Evolutionary conservation across 1,140 invertebrate genomes (phyloP).

Genomic region (Lasaia peninsularis): DNA sequence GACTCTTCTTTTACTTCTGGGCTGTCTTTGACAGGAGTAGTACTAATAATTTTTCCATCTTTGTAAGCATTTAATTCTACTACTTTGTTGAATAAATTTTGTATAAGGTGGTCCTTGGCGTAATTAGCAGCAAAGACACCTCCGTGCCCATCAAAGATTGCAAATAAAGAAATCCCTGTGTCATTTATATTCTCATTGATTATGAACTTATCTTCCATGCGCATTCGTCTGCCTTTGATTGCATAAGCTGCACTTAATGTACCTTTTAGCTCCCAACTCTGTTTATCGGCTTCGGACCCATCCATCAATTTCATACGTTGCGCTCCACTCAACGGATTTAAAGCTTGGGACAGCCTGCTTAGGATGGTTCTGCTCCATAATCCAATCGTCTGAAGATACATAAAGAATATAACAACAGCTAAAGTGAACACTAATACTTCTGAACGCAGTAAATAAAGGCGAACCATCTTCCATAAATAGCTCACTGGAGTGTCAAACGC

Average conservation of each 20-base stretch:
- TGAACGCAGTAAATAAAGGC: slow-evolving; percentile 85
- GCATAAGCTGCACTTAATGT: slow-evolving; percentile 90
- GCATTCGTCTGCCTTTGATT: slow-evolving; percentile 90
- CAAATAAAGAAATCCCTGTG: slow-evolving; percentile 90
- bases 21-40: slow-evolving; percentile 54
- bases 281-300: slow-evolving; percentile 78
- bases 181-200: slow-evolving; percentile 87
- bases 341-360: slow-evolving; percentile 83
- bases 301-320: slow-evolving; percentile 77
- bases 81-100: slow-evolving; percentile 86
- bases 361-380: slow-evolving; percentile 86
- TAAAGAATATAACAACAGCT: slow-evolving; percentile 82
- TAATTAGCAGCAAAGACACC: slow-evolving; percentile 96
- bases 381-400: slow-evolving; percentile 88
- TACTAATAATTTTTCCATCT: slow-evolving; percentile 74
- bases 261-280: slow-evolving; percentile 87
- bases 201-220: slow-evolving; percentile 96
- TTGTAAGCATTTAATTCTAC: slow-evolving; percentile 84
- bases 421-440: slow-evolving; percentile 84
- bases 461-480: slow-evolving; percentile 86
- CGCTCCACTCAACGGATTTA: slow-evolving; percentile 78
- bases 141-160: slow-evolving; percentile 96
- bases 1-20: slow-evolving; percentile 64
- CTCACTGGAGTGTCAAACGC: slow-evolving; percentile 82
- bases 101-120: slow-evolving; percentile 88